Evolutionary conservation across 2,113 vertebrate species (phyloP).

Genomic region (Grammatotria lemairii): DNA sequence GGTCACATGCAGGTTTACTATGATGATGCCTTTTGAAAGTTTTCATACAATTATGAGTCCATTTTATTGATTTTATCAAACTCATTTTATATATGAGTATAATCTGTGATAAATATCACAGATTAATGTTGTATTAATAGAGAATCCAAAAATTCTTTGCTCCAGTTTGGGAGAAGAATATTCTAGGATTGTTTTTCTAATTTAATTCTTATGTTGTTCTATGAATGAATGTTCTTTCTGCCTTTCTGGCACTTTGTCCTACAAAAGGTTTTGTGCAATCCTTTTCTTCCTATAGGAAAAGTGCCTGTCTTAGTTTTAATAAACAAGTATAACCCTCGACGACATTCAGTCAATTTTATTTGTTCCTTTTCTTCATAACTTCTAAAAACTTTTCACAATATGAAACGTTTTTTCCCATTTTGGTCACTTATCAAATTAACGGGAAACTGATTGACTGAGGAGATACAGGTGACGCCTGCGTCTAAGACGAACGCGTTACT

Average conservation of each 20-base stretch:
- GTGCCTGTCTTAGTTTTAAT: rapidly evolving
- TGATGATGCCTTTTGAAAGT: not conserved
- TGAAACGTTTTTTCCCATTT: rapidly evolving
- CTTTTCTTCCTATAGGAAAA: not conserved
- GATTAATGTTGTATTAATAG: not conserved
- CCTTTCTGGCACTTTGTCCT: not conserved
- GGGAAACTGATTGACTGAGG: rapidly evolving
- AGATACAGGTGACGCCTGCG: not conserved
- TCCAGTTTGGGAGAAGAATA: not conserved
- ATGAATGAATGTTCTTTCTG: rapidly evolving
- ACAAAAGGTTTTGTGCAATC: rapidly evolving
- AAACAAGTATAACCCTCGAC: not conserved
- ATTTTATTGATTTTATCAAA: not conserved
- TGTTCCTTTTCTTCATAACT: not conserved
- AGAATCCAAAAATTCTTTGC: rapidly evolving
- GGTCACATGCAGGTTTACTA: not conserved
- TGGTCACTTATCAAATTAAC: not conserved
- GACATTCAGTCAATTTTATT: rapidly evolving
- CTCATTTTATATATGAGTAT: not conserved
- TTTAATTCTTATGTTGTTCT: not conserved
- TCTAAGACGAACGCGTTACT: not conserved
- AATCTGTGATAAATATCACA: not conserved
- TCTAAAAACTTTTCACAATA: not conserved
- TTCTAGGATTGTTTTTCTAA: not conserved
- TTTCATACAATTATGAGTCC: not conserved